phyloP scores from a whole-genome alignment of 1,140 invertebrate species.

The Brachionus koreanus region DNA sequence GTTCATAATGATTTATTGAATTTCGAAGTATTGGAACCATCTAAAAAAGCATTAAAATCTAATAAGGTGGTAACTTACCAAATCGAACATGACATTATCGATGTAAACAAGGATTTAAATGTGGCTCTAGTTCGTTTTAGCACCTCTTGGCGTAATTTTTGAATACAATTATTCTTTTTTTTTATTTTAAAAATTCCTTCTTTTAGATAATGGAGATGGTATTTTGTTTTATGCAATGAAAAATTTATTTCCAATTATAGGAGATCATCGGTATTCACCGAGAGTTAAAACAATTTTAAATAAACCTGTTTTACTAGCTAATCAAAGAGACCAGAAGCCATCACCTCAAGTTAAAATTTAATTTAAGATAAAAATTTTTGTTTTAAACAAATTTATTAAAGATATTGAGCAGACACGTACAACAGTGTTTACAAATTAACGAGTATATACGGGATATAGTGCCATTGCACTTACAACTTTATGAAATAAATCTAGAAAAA shows the following conservation, averaged over 20 bases:
- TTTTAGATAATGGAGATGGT: slow-evolving; percentile 19
- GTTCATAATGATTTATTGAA: slow-evolving; percentile 13
- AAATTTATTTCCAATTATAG: slow-evolving; percentile 25
- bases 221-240: slow-evolving; percentile 28
- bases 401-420: neutral
- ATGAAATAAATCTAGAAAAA: slow-evolving; percentile 33
- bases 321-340: neutral
- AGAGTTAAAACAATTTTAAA: neutral
- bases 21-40: neutral
- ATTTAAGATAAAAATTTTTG: neutral
- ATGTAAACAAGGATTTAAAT: slow-evolving; percentile 13
- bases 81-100: slow-evolving; percentile 9
- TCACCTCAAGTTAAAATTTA: neutral
- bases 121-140: neutral
- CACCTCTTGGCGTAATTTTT: slow-evolving; percentile 7
- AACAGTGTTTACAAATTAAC: slow-evolving; percentile 11
- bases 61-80: neutral
- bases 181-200: neutral
- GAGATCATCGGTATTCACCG: slow-evolving; percentile 18
- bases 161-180: neutral
- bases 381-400: neutral
- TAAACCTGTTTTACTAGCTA: neutral
- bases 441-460: slow-evolving; percentile 15
- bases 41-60: neutral
- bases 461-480: slow-evolving; percentile 26